These are phyloP conservation scores for Pseudococcus jackbeardsleyi DNA, from an alignment of 2,888 invertebrate genomes.

Conservation along the genomic window DNA sequence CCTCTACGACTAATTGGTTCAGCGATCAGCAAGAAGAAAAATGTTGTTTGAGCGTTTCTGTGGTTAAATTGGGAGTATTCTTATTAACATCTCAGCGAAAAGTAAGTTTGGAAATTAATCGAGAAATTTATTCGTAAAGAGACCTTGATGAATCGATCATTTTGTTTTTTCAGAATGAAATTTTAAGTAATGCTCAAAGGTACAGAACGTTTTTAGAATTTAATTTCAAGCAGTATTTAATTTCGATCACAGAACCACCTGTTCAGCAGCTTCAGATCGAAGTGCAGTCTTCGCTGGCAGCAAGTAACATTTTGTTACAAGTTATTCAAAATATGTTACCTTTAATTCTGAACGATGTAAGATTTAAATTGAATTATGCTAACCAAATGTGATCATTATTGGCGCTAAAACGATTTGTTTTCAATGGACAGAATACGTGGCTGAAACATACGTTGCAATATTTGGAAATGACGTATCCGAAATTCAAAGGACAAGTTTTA, in stretches of 20 bases:
- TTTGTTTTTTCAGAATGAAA: slow-evolving; percentile 43
- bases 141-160: too few relatives aligned
- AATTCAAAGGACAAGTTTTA: slow-evolving; percentile 51
- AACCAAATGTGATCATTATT: not conserved
- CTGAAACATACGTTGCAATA: slow-evolving; percentile 46
- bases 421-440: not conserved
- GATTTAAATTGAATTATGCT: not conserved
- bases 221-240: slow-evolving; percentile 49
- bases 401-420: not conserved
- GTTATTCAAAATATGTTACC: slow-evolving; percentile 52
- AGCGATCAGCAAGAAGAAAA: slow-evolving; percentile 28
- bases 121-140: not conserved
- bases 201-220: slow-evolving; percentile 34
- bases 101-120: not conserved
- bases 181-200: slow-evolving; percentile 17
- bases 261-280: slow-evolving; percentile 23
- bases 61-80: slow-evolving; percentile 28
- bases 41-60: slow-evolving; percentile 1
- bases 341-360: slow-evolving; percentile 26
- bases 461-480: slow-evolving; percentile 53
- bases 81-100: slow-evolving; percentile 12
- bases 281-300: slow-evolving; percentile 15
- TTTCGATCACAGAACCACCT: not conserved
- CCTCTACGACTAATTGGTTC: not conserved
- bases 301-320: slow-evolving; percentile 47